A percentile compares a stretch with the other conserved stretches of the same genome.
Conservation (phyloP, 1,140 invertebrate species). For the Drosophila guanche region DNA sequence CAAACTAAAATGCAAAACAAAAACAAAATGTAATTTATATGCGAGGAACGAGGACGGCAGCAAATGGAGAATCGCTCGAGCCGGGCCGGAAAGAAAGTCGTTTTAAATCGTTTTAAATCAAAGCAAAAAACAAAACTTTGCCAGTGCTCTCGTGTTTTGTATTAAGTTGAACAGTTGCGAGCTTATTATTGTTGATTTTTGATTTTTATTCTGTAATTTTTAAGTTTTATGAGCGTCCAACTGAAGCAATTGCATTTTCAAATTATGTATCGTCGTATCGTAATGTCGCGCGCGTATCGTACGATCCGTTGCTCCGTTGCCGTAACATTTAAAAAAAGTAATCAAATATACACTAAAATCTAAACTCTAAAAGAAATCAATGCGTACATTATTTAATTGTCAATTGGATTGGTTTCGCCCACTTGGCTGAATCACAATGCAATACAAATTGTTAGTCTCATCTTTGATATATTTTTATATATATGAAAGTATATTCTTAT, state of each 20-base stretch:
- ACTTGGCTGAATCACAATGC: constrained; percentile 73
- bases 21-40: constrained; percentile 45
- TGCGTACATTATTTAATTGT: constrained; percentile 55
- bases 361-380: constrained; percentile 52
- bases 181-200: constrained; percentile 82
- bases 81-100: constrained; percentile 9
- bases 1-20: constrained; percentile 31
- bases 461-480: constrained; percentile 10
- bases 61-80: constrained; percentile 35
- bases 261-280: constrained; percentile 63
- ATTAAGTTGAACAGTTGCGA: constrained; percentile 67
- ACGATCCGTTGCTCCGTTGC: constrained; percentile 67
- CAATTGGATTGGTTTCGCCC: constrained; percentile 54
- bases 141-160: constrained; percentile 66
- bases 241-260: constrained; percentile 80
- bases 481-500: constrained; percentile 38
- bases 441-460: constrained; percentile 63
- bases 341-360: constrained; percentile 70
- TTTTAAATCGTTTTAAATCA: constrained; percentile 37
- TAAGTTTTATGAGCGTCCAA: constrained; percentile 77
- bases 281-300: constrained; percentile 52
- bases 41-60: not conserved
- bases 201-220: constrained; percentile 74
- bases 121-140: constrained; percentile 26
- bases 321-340: constrained; percentile 73